Base-by-base conservation (phyloP, 2,888 invertebrate genomes). In the Lasioglossum leucozonium region DNA sequence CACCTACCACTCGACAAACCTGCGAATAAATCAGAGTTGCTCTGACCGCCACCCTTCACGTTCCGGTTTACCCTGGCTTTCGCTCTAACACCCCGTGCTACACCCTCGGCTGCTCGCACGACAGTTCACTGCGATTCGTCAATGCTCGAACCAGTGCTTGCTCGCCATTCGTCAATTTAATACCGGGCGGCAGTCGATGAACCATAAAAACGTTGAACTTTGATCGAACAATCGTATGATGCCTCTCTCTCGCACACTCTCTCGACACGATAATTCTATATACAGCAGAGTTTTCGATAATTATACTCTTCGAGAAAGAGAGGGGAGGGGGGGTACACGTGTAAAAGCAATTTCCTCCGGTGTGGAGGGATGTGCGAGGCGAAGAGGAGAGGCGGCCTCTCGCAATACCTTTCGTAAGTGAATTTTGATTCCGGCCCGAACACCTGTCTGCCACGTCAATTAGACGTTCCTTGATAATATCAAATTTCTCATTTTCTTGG, bases 111-210 rank as follows among this genome's bases (percentile, higher is more conserved):
- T 78, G 77, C 79, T 86, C 79, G 74, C 72, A 78, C 86, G 83
- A 86, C 86, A 81, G 81, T 81, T 81, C 75, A 78, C 80, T 81
- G 80, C 90, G 90, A 92, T 92, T 89, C 89, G 92, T 92, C 92
- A 92, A 91, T 91, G 91, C 81, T 89, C 88, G 81, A 82, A 79
- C 85, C 90, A 86, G 85, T 84, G 84, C 88, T 82, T 74, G 87
- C 79, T 85, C 86, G 84, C 91, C 88, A 92, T 92, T 92, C 91
- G 91, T 93, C 93, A 92, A 92, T 92, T 89, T 89, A 89, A 92
- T 90, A 88, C 90, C 88, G 86, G n/a, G 10, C 55, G 80, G 81
- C 79, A 83, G 84, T 89, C 90, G 89, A 91, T 91, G 90, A 78
- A 81, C 81, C 72, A 58, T 74, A 37, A 44, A 42, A 65, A 11